These are phyloP conservation scores for Coccyzus lansbergi DNA, from an alignment of 2,797 vertebrate genomes.

Conservation along the genomic window DNA sequence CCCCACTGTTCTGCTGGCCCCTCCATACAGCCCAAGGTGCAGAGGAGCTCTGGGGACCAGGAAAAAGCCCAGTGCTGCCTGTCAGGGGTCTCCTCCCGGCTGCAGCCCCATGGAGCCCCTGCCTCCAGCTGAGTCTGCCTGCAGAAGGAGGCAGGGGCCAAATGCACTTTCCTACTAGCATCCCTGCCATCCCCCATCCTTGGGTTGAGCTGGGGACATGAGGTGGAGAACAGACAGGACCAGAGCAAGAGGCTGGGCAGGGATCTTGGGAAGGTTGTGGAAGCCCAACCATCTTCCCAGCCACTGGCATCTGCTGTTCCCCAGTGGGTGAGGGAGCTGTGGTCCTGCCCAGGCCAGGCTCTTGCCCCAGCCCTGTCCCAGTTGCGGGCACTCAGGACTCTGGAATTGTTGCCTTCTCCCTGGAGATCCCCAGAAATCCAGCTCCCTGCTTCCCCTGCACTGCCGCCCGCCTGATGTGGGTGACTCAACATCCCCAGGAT, in stretches of 20 bases:
- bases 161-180: fast-evolving
- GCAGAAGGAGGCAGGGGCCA: neutral
- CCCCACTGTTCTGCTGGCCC: neutral
- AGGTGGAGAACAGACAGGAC: neutral
- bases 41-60: neutral
- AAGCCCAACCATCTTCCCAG: neutral
- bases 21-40: fast-evolving
- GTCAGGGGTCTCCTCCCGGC: neutral
- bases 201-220: neutral
- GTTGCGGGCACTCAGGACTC: neutral
- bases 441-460: neutral
- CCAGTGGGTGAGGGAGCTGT: no score
- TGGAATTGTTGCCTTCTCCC: neutral
- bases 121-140: neutral
- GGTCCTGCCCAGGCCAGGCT: neutral
- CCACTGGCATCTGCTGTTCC: fast-evolving
- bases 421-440: fast-evolving
- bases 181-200: neutral
- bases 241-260: neutral
- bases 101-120: neutral
- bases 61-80: neutral
- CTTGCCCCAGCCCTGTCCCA: neutral
- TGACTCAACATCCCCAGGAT: fast-evolving
- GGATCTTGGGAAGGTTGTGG: fast-evolving
- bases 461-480: fast-evolving